Base-by-base conservation (phyloP, 1,140 invertebrate species). In the Papilio polytes region DNA sequence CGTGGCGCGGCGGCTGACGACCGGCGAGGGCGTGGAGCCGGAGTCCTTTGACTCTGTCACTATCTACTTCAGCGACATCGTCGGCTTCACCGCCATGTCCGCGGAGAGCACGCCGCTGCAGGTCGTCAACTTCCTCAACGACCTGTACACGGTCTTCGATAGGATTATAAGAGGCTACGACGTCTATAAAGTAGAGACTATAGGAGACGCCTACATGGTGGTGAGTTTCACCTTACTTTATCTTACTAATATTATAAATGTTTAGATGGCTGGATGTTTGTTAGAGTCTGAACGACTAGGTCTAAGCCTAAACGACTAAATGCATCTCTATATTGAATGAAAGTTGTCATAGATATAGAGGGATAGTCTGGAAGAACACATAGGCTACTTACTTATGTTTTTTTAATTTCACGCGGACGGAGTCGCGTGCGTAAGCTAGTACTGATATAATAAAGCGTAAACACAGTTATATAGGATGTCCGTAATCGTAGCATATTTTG, bases 11-110 rank as follows among this genome's bases (percentile, higher is more conserved):
- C 97, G 97, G 88, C 95, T 99, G 81, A 99, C 98, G 63, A 97
- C 97, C 84, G 98, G 98, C 36, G 97, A 98, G 87, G 97, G 97
- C 4, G 98, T 99, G 2, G 98, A 98, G 93, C 99, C 99, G 7
- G 99, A 99, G 95, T 98, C 97, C 0, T 99, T 98, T 94, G 98
- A 99, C 95, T 96, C 97, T 84, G 98, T 98, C 59, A 99, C 99
- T 41, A 99, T 99, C 85, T 99, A 99, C 95, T 99, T 99, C 95
- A 99, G 98, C 90, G 99, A 99, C 94, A 99, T 99, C 93, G 99
- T 99, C 78, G 99, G 99, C 84, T 99, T 99, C 95, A 99, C 99
- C 56, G 97, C 97, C 72, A 98, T 99, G 97, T 99, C 98, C 9
- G 98, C 98, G 0, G 98, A 98, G 92, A 99, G 98, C 89, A 98